Evolutionary conservation across 2,888 invertebrate genomes (phyloP), one percentile per base, ranked within the genome.

Genomic region (Rhynchonema sp.): DNA sequence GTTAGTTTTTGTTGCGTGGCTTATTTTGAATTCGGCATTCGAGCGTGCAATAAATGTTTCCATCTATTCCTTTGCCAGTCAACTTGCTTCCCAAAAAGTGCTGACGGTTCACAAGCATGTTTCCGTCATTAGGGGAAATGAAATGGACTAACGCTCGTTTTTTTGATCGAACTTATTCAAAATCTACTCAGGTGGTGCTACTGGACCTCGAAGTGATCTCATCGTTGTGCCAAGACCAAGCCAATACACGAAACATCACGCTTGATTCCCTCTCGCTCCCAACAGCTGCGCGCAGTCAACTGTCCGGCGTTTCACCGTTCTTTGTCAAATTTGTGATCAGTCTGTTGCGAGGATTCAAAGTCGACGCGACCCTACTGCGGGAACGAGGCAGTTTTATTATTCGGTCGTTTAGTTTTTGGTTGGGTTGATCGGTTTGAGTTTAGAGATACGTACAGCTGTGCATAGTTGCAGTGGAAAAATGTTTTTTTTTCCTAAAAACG

Each of bases 341-440:
- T 68, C 77, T 98, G 61, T 76, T 96, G 62, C 80, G 84, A 65
- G 78, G 90, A 60, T 88, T 98, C 73, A 84, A 85, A 59, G 82
- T 83, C 20, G 91, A 96, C 69, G 83, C 84, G 63, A 81, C 82
- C 61, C 79, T 96, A 61, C 75, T 96, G 61, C 88, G 91, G 71
- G 90, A 89, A 67, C 79, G 90, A 68, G 94, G 96, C 1, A 84
- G 90, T 38, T 89, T 96, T 70, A 94, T 98, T 62, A 89, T 98
- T 65, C 83, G 92, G 87, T 86, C 20, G 28, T 55, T 52, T 20
- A 13, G 38, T 6, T 38, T 38, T 38, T n/a, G n/a, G n/a, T n/a
- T n/a, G n/a, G n/a, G n/a, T n/a, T n/a, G n/a, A n/a, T n/a, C n/a
- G n/a, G n/a, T n/a, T n/a, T n/a, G n/a, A n/a, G n/a, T n/a, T n/a